Base-by-base conservation (phyloP, 1,140 invertebrate species). In the Nasonia giraulti region DNA sequence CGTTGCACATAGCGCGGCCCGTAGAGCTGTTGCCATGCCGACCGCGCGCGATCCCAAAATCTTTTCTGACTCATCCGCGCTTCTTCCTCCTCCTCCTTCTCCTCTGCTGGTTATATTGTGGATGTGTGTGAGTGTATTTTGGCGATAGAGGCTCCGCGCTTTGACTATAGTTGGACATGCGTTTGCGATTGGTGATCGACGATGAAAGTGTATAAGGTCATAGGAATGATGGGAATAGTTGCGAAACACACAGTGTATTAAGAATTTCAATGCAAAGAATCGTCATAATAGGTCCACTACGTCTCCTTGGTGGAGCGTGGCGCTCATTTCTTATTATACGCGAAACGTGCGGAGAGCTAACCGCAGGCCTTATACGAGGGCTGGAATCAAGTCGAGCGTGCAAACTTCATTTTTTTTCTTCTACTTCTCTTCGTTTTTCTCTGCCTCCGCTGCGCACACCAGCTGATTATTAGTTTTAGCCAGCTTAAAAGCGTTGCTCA, bases 1-100 rank as follows among this genome's bases (percentile, higher is more conserved):
- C 73, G 50, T 76, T 76, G 81, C 81, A 69, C 31, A 20, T 75
- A 27, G 83, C 17, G 76, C n/a, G 44, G 47, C 14, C 12, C 55
- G n/a, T 40, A 6, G 74, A 68, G 27, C 69, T 81, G 84, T 85
- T 81, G 84, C 79, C 79, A 81, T 85, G 84, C 73, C 84, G 73
- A 85, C 84, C 50, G 40, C 78, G 71, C 50, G 71, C 50, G 71
- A 85, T 80, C 79, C 84, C 84, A 31, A 85, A 85, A 85, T 85
- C 84, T 85, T 69, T 77, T 69, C 79, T 85, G 84, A 85, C 33
- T 85, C 84, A 85, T 85, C 50, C 62, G 37, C 55, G 73, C 33
- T 47, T 77, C 74, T 44, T 62, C 71, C 6, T 44, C 50, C 55
- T n/a, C 17, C 55, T n/a, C 55, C 17, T 10, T 2, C 14, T 12